Percentiles rank a stretch among this genome's conserved stretches.
These are phyloP conservation scores for Xestia xanthographa DNA, from an alignment of 2,888 invertebrate genomes.

Conservation along the genomic window DNA sequence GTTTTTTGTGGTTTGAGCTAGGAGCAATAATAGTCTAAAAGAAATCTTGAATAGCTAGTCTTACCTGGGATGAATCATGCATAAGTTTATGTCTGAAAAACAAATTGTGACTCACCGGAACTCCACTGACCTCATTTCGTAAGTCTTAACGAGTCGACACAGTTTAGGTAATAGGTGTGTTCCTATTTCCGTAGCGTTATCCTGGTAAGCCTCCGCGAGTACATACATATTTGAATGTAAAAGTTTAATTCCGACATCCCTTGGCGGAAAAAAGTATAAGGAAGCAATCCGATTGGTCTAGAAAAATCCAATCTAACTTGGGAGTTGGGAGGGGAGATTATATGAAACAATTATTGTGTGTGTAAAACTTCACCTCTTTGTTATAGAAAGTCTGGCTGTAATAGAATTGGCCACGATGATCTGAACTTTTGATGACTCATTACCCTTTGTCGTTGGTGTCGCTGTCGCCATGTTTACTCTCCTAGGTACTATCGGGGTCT, in stretches of 20 bases:
- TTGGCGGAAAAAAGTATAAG: neutral
- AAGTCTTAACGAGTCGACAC: conserved; percentile 41
- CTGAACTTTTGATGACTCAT: conserved; percentile 13
- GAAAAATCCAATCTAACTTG: conserved; percentile 53
- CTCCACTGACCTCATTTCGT: conserved; percentile 34
- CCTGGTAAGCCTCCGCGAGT: conserved; percentile 31
- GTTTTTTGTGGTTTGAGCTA: neutral
- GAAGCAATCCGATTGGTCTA: conserved; percentile 32
- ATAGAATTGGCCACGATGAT: neutral
- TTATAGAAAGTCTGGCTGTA: conserved; percentile 12
- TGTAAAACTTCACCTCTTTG: conserved; percentile 19
- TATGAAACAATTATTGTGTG: conserved; percentile 32
- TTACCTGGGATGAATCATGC: conserved; percentile 9
- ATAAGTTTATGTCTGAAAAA: conserved; percentile 16
- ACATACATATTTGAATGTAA: conserved; percentile 43
- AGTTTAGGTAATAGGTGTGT: conserved; percentile 32
- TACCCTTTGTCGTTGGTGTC: conserved; percentile 15
- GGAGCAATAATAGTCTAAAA: neutral
- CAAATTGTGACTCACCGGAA: conserved; percentile 15
- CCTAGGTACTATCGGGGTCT: no score
- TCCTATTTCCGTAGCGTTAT: conserved; percentile 35
- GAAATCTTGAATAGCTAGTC: neutral
- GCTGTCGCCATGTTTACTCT: neutral
- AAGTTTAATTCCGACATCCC: conserved; percentile 35
- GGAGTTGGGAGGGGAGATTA: conserved; percentile 29